These are phyloP conservation scores for Pleuronectes platessa DNA, from an alignment of 2,113 vertebrate species.

Conservation along the genomic window DNA sequence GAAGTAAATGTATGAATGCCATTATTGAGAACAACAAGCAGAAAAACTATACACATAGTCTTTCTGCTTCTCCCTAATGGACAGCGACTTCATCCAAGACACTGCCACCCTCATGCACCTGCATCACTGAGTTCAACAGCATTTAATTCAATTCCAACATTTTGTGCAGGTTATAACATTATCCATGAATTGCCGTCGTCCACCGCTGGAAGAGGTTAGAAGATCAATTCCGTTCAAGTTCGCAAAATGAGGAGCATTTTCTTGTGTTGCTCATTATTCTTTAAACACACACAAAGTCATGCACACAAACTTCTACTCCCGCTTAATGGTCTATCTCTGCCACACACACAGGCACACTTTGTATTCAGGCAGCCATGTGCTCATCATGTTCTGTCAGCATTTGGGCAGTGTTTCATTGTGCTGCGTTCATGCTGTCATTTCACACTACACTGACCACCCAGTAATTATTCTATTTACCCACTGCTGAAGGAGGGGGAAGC, in stretches of 20 bases:
- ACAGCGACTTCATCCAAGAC: conserved; percentile 41
- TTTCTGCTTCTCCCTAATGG: conserved; percentile 45
- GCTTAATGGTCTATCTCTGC: conserved; percentile 50
- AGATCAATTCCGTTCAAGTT: conserved; percentile 51
- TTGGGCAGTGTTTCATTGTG: conserved; percentile 73
- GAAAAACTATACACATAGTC: conserved; percentile 9
- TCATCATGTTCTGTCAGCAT: conserved; percentile 71
- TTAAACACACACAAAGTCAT: conserved; percentile 5
- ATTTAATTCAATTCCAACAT: conserved; percentile 49
- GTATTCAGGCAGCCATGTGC: conserved; percentile 65
- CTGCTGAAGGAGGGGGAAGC: conserved; percentile 21
- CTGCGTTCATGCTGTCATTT: conserved; percentile 76
- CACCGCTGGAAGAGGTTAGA: conserved; percentile 52
- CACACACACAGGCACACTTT: conserved; percentile 54
- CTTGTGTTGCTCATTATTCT: conserved; percentile 13
- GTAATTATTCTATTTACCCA: conserved; percentile 78
- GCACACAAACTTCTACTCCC: background rate
- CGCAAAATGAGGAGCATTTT: conserved; percentile 42
- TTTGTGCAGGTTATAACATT: conserved; percentile 53
- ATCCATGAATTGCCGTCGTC: conserved; percentile 48
- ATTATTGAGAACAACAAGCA: background rate
- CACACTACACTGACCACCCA: conserved; percentile 76
- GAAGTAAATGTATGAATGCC: background rate
- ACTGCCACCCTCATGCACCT: conserved; percentile 40
- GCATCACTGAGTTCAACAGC: conserved; percentile 48